Base-by-base conservation (phyloP, 1,140 invertebrate genomes). In the Monomorium pharaonis region DNA sequence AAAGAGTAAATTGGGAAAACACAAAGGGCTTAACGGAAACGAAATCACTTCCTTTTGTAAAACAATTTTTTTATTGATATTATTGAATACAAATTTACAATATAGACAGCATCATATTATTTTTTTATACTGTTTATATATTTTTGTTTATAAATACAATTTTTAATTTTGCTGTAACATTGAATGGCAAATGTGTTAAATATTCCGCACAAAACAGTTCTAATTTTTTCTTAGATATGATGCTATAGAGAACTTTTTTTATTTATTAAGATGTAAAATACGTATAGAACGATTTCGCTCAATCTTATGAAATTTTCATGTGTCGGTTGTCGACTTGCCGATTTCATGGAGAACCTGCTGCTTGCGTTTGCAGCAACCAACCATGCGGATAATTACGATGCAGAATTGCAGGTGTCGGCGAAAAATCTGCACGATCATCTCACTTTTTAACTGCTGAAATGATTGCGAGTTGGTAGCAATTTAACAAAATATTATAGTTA, bases 251-350 rank as follows among this genome's bases (percentile, higher is more conserved):
- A 37, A 37, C 37, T 37, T 5, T 5, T 44, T 49, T 51, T n/a
- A n/a, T 30, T 27, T 49, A 27, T 16, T 10, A 10, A 10, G 12
- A n/a, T 18, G 16, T 10, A 16, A 12, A 58, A 18, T 21, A 16
- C 51, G 7, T 37, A 33, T 37, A 33, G 7, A 54, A 18, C 18
- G 7, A 62, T 62, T 76, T 76, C 30, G 30, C n/a, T 54, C 21
- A 62, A 76, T 76, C 16, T 76, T 76, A 76, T 42, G 33, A 76
- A 76, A 60, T 62, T 62, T 60, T 76, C 21, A 37, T 76, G 54
- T 62, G 56, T 62, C 37, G n/a, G n/a, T 51, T 74, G 56, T 56
- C 56, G 37, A 76, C 24, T 44, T 44, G 54, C 5, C 51, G 33
- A 51, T 76, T 60, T 65, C n/a, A 33, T 51, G 76, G 27, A 24